Evolutionary conservation across 1,140 invertebrate genomes (phyloP).

Genomic region (Littorina saxatilis): DNA sequence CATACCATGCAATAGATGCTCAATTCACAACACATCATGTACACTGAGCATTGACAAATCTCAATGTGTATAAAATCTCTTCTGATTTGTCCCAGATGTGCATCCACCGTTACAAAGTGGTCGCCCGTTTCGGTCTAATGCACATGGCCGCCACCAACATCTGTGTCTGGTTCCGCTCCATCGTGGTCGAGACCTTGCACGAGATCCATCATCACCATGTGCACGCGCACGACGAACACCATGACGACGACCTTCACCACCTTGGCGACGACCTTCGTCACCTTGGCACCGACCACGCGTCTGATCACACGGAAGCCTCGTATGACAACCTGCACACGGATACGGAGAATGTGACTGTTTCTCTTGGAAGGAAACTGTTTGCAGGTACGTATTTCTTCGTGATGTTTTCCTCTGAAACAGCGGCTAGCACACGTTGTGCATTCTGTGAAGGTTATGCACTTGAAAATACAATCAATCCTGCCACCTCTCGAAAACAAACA

Average conservation of each 20-base stretch:
- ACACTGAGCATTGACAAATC: too few relatives aligned
- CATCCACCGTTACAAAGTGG: conserved; percentile 82
- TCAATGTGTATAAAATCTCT: too few relatives aligned
- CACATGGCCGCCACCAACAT: conserved; percentile 97
- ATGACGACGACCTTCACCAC: conserved; percentile 1
- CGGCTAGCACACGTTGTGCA: too few relatives aligned
- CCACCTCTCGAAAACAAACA: too few relatives aligned
- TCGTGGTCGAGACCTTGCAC: conserved; percentile 60
- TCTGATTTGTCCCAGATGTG: conserved; percentile 60
- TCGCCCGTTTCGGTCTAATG: conserved; percentile 95
- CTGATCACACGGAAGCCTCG: not conserved
- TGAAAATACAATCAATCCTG: too few relatives aligned
- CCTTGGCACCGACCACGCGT: not conserved
- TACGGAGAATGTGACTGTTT: not conserved
- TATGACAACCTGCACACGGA: not conserved
- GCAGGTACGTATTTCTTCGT: conserved; percentile 18
- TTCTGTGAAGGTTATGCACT: too few relatives aligned
- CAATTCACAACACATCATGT: too few relatives aligned
- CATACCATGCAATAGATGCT: too few relatives aligned
- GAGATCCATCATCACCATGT: conserved; percentile 39
- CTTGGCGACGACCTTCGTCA: not conserved
- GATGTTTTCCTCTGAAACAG: too few relatives aligned
- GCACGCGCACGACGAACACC: not conserved
- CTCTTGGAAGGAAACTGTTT: conserved; percentile 14
- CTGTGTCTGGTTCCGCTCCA: conserved; percentile 83